Conservation (phyloP, 2,888 invertebrate species). For the Parnassius smintheus region DNA sequence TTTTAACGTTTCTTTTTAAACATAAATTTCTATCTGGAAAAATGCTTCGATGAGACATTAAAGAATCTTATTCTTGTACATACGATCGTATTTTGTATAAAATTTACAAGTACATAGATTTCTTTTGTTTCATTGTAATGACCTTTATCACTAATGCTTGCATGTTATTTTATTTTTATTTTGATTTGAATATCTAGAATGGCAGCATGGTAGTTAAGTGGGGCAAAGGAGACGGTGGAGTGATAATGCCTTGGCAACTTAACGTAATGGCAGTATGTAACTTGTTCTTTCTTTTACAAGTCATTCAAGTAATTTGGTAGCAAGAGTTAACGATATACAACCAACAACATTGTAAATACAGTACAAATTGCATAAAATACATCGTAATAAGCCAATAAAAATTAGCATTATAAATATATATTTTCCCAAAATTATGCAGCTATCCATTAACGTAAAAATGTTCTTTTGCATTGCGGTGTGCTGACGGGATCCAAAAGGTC, state of each 20-base stretch:
- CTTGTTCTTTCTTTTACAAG: slow-evolving; percentile 43
- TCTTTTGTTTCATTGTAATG: slow-evolving; percentile 12
- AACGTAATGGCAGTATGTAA: slow-evolving; percentile 71
- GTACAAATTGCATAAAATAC: too few species aligned
- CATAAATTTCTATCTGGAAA: background rate
- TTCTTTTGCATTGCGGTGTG: too few species aligned
- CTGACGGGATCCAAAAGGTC: too few species aligned
- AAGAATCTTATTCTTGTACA: background rate
- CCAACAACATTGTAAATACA: slow-evolving; percentile 25
- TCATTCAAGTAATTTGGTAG: slow-evolving; percentile 18
- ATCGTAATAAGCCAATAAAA: too few species aligned
- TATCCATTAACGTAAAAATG: too few species aligned
- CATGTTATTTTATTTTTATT: slow-evolving; percentile 65
- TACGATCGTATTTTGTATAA: background rate
- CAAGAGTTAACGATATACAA: slow-evolving; percentile 30
- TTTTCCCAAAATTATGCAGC: too few species aligned
- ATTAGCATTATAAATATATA: too few species aligned
- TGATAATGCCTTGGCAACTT: slow-evolving; percentile 78
- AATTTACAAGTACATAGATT: background rate
- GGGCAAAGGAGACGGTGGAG: slow-evolving; percentile 75
- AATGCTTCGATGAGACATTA: slow-evolving; percentile 6
- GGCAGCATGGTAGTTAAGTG: slow-evolving; percentile 81
- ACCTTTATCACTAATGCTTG: slow-evolving; percentile 33
- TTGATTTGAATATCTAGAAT: slow-evolving; percentile 73
- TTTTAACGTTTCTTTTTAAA: slow-evolving; percentile 3